These are phyloP conservation scores for Melangyna quadrimaculata DNA, from an alignment of 2,888 invertebrate species.

Conservation along the genomic window DNA sequence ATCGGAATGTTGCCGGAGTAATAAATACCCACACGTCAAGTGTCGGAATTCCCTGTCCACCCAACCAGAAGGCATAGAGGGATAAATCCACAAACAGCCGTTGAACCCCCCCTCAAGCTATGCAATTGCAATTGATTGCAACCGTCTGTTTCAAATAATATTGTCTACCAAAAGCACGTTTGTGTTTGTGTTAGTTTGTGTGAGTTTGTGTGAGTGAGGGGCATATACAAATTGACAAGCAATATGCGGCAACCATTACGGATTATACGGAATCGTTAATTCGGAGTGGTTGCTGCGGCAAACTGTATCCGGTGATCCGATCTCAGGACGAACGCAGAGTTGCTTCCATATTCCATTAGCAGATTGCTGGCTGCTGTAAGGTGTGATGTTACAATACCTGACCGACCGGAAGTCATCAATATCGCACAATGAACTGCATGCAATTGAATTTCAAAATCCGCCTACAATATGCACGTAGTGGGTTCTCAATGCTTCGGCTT, in stretches of 20 bases:
- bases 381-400: constrained; percentile 54
- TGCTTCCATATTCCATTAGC: constrained; percentile 37
- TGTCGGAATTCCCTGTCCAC: constrained; percentile 44
- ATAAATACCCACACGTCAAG: constrained; percentile 57
- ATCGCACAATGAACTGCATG: constrained; percentile 53
- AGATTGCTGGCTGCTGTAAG: constrained; percentile 45
- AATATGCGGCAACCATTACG: constrained; percentile 58
- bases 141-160: constrained; percentile 30
- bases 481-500: background rate
- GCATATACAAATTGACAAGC: constrained; percentile 22
- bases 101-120: constrained; percentile 8
- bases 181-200: background rate
- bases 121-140: constrained; percentile 52
- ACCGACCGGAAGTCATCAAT: constrained; percentile 60
- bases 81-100: background rate
- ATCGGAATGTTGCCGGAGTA: constrained; percentile 62
- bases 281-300: constrained; percentile 57
- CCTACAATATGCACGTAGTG: constrained; percentile 2
- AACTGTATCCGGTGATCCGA: constrained; percentile 47
- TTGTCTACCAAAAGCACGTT: constrained; percentile 5
- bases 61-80: background rate
- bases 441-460: constrained; percentile 63
- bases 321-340: constrained; percentile 15
- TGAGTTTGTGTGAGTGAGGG: background rate
- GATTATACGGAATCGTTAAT: constrained; percentile 68